Conservation (phyloP, 2,113 vertebrate genomes). For the Antechinus flavipes region DNA sequence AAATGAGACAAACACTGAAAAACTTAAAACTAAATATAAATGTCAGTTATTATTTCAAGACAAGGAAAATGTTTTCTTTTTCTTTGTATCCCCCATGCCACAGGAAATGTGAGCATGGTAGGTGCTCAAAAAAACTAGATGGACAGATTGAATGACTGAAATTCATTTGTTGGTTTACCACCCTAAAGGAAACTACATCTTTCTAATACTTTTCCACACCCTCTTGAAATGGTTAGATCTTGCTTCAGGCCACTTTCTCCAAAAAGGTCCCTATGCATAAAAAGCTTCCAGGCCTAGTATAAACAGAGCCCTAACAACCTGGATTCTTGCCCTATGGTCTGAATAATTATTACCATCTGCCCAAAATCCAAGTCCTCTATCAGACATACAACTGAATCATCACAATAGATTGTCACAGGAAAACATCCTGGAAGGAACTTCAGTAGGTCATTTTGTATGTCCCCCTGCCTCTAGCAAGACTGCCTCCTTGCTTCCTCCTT, state of each 20-base stretch:
- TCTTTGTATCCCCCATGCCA: not conserved
- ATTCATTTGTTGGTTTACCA: not conserved
- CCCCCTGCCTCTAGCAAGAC: not conserved
- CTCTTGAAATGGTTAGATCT: constrained; percentile 16
- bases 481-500: constrained; percentile 22
- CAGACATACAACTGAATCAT: not conserved
- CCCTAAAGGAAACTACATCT: not conserved
- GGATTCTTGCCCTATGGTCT: not conserved
- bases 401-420: not conserved
- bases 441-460: too few relatives aligned
- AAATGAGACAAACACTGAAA: not conserved
- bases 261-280: not conserved
- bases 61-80: not conserved
- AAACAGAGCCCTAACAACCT: not conserved
- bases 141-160: not conserved
- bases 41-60: not conserved
- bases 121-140: not conserved
- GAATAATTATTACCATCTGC: not conserved
- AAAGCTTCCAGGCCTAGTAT: not conserved
- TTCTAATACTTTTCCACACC: constrained; percentile 4
- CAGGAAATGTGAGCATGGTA: not conserved
- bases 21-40: not conserved
- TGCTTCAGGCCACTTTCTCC: constrained; percentile 35
- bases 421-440: not conserved
- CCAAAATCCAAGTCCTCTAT: not conserved